Conservation (phyloP, 1,140 invertebrate genomes). For the Eriosoma lanigerum region DNA sequence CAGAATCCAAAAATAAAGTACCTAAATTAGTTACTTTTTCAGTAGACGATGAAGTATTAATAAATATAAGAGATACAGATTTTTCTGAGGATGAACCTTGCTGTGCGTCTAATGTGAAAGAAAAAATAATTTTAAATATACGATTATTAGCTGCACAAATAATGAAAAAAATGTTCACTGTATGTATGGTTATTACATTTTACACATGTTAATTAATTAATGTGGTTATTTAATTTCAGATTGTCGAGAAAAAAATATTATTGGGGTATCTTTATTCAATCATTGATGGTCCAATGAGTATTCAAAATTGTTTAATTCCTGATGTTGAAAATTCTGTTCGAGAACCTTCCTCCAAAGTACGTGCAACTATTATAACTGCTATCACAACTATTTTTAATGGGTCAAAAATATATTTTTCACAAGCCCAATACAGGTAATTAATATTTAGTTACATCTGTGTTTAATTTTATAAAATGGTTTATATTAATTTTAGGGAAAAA, state of each 20-base stretch:
- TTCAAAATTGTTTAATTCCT: conserved; percentile 23
- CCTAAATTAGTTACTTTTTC: conserved; percentile 29
- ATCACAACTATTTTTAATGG: conserved; percentile 47
- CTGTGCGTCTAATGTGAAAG: background rate
- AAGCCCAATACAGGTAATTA: conserved; percentile 44
- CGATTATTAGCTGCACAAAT: conserved; percentile 35
- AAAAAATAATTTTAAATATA: background rate
- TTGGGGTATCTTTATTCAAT: conserved; percentile 40
- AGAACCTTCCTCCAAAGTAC: conserved; percentile 38
- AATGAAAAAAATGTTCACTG: conserved; percentile 44
- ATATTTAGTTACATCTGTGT: background rate
- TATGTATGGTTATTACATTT: background rate
- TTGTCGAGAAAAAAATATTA: conserved; percentile 29
- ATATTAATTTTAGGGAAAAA: conserved; percentile 29
- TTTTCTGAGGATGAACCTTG: conserved; percentile 48
- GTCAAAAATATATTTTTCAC: conserved; percentile 39
- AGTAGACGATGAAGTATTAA: conserved; percentile 18
- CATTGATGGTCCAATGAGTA: conserved; percentile 34
- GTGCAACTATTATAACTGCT: conserved; percentile 44
- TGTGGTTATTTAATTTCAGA: conserved; percentile 1
- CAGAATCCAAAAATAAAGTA: conserved; percentile 46
- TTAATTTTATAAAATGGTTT: background rate
- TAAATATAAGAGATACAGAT: conserved; percentile 38
- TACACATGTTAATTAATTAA: no score
- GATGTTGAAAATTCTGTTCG: conserved; percentile 10